These are phyloP conservation scores for Acleris laterana DNA, from an alignment of 2,888 invertebrate genomes.

Conservation along the genomic window DNA sequence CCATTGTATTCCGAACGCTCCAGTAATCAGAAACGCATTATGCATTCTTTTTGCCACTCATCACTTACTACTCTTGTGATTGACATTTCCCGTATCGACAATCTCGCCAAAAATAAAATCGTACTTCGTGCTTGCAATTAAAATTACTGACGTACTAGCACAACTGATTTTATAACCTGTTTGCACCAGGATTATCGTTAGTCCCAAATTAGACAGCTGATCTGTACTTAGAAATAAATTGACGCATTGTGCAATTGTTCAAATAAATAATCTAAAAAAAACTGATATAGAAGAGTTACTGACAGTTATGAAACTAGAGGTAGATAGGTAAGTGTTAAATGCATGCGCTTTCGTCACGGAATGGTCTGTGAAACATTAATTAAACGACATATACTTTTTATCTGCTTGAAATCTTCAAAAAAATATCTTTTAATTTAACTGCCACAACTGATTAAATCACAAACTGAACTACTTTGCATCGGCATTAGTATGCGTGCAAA, in stretches of 20 bases:
- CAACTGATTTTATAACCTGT: neutral
- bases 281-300: no score
- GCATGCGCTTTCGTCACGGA: no score
- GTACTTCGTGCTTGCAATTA: constrained; percentile 15
- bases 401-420: no score
- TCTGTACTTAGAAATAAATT: neutral
- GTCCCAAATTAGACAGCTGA: neutral
- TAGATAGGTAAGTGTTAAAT: no score
- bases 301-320: no score
- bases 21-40: constrained; percentile 46
- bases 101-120: constrained; percentile 10
- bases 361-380: no score
- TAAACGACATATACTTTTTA: no score
- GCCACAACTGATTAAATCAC: no score
- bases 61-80: constrained; percentile 14
- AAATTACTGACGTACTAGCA: constrained; percentile 11
- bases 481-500: neutral
- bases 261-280: no score
- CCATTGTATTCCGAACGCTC: constrained; percentile 67
- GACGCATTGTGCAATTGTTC: neutral
- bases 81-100: constrained; percentile 13
- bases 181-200: neutral
- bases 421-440: no score
- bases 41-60: constrained; percentile 26
- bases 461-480: no score